A percentile compares a stretch with the other conserved stretches of the same genome.
phyloP scores from a whole-genome alignment of 2,888 invertebrate genomes.

The Platycheirus rosarum region DNA sequence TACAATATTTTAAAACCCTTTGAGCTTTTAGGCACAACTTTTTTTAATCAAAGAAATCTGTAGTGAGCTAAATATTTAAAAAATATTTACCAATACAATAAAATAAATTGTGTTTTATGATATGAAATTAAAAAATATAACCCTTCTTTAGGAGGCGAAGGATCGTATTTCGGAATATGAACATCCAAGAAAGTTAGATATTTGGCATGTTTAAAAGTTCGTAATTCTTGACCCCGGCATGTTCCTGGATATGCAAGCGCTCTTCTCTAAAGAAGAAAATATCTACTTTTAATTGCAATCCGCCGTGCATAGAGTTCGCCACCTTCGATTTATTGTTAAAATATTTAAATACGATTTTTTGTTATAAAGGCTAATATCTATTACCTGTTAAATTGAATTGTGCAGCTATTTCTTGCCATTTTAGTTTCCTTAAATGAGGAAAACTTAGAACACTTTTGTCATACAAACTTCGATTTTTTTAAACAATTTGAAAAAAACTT shows the following conservation, averaged over 20 bases:
- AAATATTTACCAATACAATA: too few species aligned
- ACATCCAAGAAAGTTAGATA: conserved; percentile 2
- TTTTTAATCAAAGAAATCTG: too few species aligned
- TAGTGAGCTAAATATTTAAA: too few species aligned
- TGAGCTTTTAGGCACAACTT: too few species aligned
- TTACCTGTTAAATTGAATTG: background rate
- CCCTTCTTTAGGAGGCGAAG: background rate
- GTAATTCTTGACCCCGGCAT: background rate
- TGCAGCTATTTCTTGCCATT: background rate
- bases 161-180: background rate
- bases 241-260: background rate
- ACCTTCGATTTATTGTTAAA: background rate
- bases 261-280: conserved; percentile 2
- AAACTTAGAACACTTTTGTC: too few species aligned
- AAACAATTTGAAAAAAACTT: too few species aligned
- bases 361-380: too few species aligned
- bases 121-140: too few species aligned
- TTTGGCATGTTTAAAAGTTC: background rate
- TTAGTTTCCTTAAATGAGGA: too few species aligned
- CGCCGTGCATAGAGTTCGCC: background rate
- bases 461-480: too few species aligned
- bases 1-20: too few species aligned
- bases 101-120: too few species aligned
- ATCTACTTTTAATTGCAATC: conserved; percentile 4
- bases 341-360: background rate